Evolutionary conservation across 2,888 invertebrate species (phyloP).

Genomic region (Steinernema carpocapsae): DNA sequence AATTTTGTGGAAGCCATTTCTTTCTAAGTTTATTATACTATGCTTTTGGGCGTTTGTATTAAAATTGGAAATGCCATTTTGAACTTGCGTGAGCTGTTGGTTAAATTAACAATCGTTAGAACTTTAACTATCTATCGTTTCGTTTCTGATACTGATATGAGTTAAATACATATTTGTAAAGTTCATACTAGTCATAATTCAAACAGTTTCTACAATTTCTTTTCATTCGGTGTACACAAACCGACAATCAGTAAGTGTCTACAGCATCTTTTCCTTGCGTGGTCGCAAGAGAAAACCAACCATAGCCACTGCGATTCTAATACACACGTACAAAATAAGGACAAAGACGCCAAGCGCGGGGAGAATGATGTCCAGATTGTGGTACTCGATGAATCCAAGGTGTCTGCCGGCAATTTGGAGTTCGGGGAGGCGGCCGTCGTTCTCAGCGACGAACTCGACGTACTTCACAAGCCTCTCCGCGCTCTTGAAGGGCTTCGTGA

Average conservation of each 20-base stretch:
- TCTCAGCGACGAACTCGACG: conserved; percentile 29
- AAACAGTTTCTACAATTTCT: background rate
- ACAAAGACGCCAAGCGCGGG: background rate
- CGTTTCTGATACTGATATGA: no score
- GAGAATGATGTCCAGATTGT: conserved; percentile 35
- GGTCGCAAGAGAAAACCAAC: background rate
- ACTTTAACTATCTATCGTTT: no score
- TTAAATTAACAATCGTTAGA: no score
- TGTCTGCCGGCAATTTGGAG: conserved; percentile 35
- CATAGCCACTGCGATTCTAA: background rate
- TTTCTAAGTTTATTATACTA: no score
- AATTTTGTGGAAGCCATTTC: no score
- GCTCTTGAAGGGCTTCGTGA: conserved; percentile 22
- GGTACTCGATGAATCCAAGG: conserved; percentile 24
- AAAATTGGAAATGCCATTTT: no score
- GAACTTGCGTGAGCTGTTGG: no score
- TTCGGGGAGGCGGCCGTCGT: conserved; percentile 36
- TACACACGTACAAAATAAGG: background rate
- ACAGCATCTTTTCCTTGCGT: conserved; percentile 4
- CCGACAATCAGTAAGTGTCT: background rate
- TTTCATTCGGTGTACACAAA: no score
- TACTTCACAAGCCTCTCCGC: conserved; percentile 27
- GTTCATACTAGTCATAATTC: no score
- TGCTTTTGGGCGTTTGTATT: no score
- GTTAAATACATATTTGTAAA: no score